Base-by-base conservation (phyloP, 2,113 vertebrate genomes). In the Coptodon rendalli region DNA sequence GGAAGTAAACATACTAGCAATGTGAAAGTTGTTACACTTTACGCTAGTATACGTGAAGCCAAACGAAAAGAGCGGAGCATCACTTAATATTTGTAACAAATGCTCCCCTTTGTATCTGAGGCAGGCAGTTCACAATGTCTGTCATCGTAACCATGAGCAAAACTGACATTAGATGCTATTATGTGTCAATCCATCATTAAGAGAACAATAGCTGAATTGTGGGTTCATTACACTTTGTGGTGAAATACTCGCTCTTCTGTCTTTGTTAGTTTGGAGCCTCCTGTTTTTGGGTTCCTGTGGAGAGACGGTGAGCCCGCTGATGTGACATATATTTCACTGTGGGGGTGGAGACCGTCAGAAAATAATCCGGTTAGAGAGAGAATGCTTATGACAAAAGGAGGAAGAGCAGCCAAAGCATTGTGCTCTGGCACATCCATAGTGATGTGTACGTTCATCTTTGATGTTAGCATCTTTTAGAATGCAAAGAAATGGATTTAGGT, bases 341-440 rank as follows among this genome's bases (percentile, higher is more conserved):
- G 89, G 86, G 90, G 91, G 89, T 87, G 71, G 93, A 86, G 87
- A 82, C 73, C 43, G 27, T 90, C 87, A 84, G 81, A 87, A 80
- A 86, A 90, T 94, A 93, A 93, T 94, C 93, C 48, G 19, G 84
- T 94, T 91, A 93, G 57, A 83, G 83, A 68, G 57, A 93, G 73
- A 92, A 82, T 90, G 54, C 86, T 86, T 48, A 27, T 68, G 89
- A 93, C 82, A 93, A 93, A 94, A 87, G 73, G 82, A 87, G 86
- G 90, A 93, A 92, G 86, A 93, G 85, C 85, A 86, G 79, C 87
- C 68, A 90, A 84, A 27, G 57, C 43, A 82, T 90, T 82, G 83
- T 84, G 81, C 91, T 88, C 56, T 52, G 84, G 83, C 88, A 90
- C 50, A 89, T 89, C 71, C 53, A 85, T 57, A 24, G 59, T 66